Conservation (phyloP, 2,797 vertebrate genomes). For the Gallinago stenura region DNA sequence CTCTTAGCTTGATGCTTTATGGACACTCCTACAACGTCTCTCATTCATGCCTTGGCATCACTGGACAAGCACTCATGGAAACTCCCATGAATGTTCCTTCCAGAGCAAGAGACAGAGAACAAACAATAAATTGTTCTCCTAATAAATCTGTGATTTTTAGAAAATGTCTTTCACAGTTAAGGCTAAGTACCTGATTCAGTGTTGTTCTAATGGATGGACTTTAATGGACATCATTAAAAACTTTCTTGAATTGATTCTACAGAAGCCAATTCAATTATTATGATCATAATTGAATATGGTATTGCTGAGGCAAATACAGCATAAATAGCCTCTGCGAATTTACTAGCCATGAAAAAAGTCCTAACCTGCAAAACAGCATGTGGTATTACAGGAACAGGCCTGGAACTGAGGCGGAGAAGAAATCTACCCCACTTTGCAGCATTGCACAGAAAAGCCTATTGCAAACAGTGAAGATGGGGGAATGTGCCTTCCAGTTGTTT, state of each 20-base stretch:
- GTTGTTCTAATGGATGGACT: not conserved
- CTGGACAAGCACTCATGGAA: not conserved
- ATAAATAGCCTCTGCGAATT: not conserved
- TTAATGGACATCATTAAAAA: not conserved
- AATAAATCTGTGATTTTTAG: not conserved
- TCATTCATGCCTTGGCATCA: not conserved
- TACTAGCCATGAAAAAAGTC: not conserved
- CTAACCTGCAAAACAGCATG: not conserved
- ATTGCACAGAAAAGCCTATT: not conserved
- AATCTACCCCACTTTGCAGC: not conserved
- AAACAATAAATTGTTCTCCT: not conserved
- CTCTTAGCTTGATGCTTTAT: not conserved
- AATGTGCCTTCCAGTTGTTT: too few relatives aligned
- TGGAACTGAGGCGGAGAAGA: not conserved
- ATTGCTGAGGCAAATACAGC: not conserved
- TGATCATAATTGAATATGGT: not conserved
- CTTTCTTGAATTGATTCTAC: not conserved
- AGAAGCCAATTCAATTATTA: not conserved
- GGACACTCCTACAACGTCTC: not conserved
- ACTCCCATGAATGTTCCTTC: not conserved
- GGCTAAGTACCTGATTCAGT: not conserved
- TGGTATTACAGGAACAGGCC: not conserved
- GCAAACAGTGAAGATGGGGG: not conserved
- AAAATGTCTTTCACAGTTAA: not conserved
- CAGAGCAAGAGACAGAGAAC: not conserved